Evolutionary conservation across 1,140 invertebrate genomes (phyloP).

Genomic region (Frieseomelitta varia): DNA sequence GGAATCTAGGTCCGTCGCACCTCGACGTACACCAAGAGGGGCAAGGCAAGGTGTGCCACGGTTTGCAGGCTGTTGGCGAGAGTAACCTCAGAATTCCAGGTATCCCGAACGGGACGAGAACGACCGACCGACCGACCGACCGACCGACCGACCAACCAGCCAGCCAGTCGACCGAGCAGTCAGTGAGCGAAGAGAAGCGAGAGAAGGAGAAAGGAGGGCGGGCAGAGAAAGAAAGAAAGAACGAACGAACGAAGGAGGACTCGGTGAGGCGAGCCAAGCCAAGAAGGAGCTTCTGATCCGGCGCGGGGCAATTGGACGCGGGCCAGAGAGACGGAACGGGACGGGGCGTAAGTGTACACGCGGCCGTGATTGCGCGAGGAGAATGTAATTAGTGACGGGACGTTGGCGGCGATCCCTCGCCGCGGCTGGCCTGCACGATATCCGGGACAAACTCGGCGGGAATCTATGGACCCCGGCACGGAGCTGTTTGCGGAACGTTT

Average conservation of each 20-base stretch:
- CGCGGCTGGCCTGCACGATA: slow-evolving; percentile 51
- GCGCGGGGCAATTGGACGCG: slow-evolving; percentile 71
- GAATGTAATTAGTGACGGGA: slow-evolving; percentile 75
- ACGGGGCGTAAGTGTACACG: slow-evolving; percentile 57
- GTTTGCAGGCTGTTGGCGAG: slow-evolving; percentile 5
- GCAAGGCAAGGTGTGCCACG: slow-evolving; percentile 14
- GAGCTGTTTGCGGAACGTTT: slow-evolving; percentile 56
- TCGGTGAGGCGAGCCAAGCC: slow-evolving; percentile 58
- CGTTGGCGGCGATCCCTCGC: slow-evolving; percentile 61
- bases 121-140: neutral
- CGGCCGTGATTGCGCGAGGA: slow-evolving; percentile 74
- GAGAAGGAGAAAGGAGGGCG: neutral
- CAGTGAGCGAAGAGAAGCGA: neutral
- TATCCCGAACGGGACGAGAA: neutral
- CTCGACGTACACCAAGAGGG: neutral
- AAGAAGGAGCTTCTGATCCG: slow-evolving; percentile 76
- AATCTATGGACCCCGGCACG: slow-evolving; percentile 48
- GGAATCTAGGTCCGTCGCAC: neutral
- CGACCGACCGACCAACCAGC: too few relatives aligned
- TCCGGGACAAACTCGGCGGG: slow-evolving; percentile 58
- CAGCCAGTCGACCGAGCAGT: neutral
- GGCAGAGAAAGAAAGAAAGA: neutral
- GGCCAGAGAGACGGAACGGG: slow-evolving; percentile 66
- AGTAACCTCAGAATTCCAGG: slow-evolving; percentile 25
- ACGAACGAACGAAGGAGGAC: neutral